Base-by-base conservation (phyloP, 2,888 invertebrate species). In the Leucania comma region DNA sequence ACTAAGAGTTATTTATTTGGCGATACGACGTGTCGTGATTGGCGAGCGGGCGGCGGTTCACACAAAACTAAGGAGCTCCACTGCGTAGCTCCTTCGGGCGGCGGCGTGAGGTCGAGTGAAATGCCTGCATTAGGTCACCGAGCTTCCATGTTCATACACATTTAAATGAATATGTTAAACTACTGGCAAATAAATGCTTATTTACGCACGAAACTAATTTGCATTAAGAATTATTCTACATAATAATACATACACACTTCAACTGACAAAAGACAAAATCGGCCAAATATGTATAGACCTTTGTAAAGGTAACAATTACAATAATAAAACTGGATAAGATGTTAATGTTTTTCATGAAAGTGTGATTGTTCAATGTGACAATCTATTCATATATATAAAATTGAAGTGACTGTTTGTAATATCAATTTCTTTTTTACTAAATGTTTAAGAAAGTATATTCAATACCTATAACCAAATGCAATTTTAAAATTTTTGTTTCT, bases 111-210 rank as follows among this genome's bases (percentile, higher is more conserved):
- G 93, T 93, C 93, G 91, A 86, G 87, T 86, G 89, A 89, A 92
- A 91, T 89, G 91, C 83, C 87, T 89, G 89, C 86, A 89, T 87
- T 90, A 86, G 93, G 92, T 92, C 94, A 90, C 86, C 82, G 87
- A 86, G 87, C 89, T 90, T 87, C 83, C 87, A 90, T 86, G 87
- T 90, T 88, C 88, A 90, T 90, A 92, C 90, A 92, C 90, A 93
- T 92, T 92, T 90, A 90, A 92, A 94, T 94, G 90, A 91, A 91
- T 95, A 95, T 95, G 95, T 88, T 91, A 95, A 95, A 87, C 82
- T 76, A 81, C 87, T 87, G 86, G 90, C 92, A 89, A 93, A 92
- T 92, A 90, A 90, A 90, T 88, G 86, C 88, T 89, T 89, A 92
- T 91, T 91, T 93, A 93, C 89, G 89, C 83, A 87, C 90, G 85